These are phyloP conservation scores for Tinea pellionella DNA, from an alignment of 2,888 invertebrate species.

Conservation along the genomic window DNA sequence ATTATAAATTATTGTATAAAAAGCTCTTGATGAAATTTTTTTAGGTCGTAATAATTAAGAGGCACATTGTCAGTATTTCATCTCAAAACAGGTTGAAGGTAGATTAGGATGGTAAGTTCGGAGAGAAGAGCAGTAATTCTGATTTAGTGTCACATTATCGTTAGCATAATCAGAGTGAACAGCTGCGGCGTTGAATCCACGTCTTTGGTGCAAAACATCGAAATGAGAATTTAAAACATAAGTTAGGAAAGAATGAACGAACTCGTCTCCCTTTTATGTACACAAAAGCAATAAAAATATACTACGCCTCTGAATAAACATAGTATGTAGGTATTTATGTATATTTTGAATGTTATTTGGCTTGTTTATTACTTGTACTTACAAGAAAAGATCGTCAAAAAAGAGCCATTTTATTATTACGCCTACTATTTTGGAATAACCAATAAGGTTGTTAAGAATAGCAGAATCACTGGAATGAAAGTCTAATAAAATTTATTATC, in stretches of 20 bases:
- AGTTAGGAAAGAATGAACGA: not conserved
- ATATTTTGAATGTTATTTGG: not conserved
- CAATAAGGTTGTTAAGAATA: not conserved
- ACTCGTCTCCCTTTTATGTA: slow-evolving; percentile 2
- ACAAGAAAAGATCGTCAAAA: not conserved
- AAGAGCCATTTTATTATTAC: not conserved
- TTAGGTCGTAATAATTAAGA: slow-evolving; percentile 8
- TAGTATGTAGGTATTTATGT: slow-evolving; percentile 4
- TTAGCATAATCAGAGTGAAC: slow-evolving; percentile 38
- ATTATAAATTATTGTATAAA: not conserved
- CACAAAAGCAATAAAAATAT: slow-evolving; percentile 7
- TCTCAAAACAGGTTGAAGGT: slow-evolving; percentile 15
- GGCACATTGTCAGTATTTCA: slow-evolving; percentile 12
- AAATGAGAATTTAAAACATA: slow-evolving; percentile 13
- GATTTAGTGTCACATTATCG: slow-evolving; percentile 37
- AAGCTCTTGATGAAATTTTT: not conserved
- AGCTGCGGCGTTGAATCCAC: slow-evolving; percentile 24
- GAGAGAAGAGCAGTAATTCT: slow-evolving; percentile 24
- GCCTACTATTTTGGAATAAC: slow-evolving; percentile 1
- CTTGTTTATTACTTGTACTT: slow-evolving; percentile 4
- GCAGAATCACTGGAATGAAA: not conserved
- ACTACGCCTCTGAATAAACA: slow-evolving; percentile 5
- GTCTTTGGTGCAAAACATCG: slow-evolving; percentile 11
- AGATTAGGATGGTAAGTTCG: slow-evolving; percentile 18
- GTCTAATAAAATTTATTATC: not conserved